Base-by-base conservation (phyloP, 2,888 invertebrate species). In the Patella pellucida region DNA sequence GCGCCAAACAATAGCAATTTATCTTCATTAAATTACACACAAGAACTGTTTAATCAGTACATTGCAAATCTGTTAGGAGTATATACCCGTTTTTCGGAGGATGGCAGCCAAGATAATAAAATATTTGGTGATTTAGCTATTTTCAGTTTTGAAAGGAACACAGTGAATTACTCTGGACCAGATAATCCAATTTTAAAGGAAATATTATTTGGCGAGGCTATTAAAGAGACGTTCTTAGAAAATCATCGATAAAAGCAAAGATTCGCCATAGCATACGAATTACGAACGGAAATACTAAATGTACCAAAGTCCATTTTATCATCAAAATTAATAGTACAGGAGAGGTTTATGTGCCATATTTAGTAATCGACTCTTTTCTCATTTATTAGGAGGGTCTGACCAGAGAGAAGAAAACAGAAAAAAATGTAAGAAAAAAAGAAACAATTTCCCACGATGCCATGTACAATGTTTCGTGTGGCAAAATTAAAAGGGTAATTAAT, bases 401-500 rank as follows among this genome's bases (percentile, higher is more conserved):
- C 14, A 54, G 15, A 14, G 15, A 54, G 2, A 4, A 54, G 54
- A 16, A 16, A 54, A 16, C 54, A 54, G 54, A n/a, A 16, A 54
- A n/a, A 14, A 54, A 54, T 16, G 54, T 54, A 7, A 2, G n/a
- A 54, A 14, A n/a, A 16, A 54, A 2, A 7, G 3, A 2, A 54
- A 7, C 54, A 54, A 54, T 14, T 16, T 14, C 54, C 9, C 15
- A 54, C 2, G 54, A 54, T 54, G 54, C n/a, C 54, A 14, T 54
- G 54, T 54, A 54, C n/a, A 54, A 16, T 54, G 54, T 54, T n/a
- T 54, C 68, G 9, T 67, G 69, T n/a, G 78, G 74, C 5, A 1
- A n/a, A n/a, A 16, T 73, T 11, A 78, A 78, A 41, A 68, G 70
- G 62, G 74, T 80, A 7, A 69, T 80, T 23, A 75, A 78, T n/a